Base-by-base conservation (phyloP, 1,140 invertebrate genomes). In the Penaeus japonicus region DNA sequence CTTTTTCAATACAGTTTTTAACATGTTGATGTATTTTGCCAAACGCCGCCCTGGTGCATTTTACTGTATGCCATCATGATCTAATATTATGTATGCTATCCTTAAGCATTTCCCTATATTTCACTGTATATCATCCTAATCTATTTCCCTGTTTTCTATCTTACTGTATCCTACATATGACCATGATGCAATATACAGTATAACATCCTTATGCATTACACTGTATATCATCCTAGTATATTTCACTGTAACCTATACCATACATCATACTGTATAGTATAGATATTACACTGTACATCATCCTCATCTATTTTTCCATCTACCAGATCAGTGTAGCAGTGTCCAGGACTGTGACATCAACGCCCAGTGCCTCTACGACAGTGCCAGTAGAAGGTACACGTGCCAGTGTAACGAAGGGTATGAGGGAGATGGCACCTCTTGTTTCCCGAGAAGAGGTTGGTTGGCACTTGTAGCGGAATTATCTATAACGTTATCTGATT, bases 391-490 rank as follows among this genome's bases (percentile, higher is more conserved):
- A 78, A 54, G 97, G 4, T 99, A 96, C 92, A 95, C 94, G 39
- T 98, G 97, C 91, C 94, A 94, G 30, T 97, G 96, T 91, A 96
- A 96, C 75, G 93, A 95, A 87, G 97, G 97, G 0, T 98, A 96
- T 91, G 95, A 95, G 59, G 97, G 97, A 0, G 96, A 99, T 92
- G 98, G 97, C 0, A 94, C 94, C 62, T 93, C 93, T 5, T 98
- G 97, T 91, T 92, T 93, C n/a, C 93, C 94, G 27, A 94, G 95
- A 89, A 91, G 93, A 57, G 96, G 95, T 39, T 97, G 24, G 86
- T 82, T n/a, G n/a, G n/a, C n/a, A n/a, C n/a, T n/a, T n/a, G n/a
- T n/a, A n/a, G n/a, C n/a, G n/a, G n/a, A n/a, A n/a, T n/a, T n/a
- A n/a, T n/a, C n/a, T n/a, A n/a, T n/a, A n/a, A n/a, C n/a, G n/a